Evolutionary conservation across 2,888 invertebrate genomes (phyloP), one percentile per base, ranked within the genome.

Genomic region (Acrobasis suavella): DNA sequence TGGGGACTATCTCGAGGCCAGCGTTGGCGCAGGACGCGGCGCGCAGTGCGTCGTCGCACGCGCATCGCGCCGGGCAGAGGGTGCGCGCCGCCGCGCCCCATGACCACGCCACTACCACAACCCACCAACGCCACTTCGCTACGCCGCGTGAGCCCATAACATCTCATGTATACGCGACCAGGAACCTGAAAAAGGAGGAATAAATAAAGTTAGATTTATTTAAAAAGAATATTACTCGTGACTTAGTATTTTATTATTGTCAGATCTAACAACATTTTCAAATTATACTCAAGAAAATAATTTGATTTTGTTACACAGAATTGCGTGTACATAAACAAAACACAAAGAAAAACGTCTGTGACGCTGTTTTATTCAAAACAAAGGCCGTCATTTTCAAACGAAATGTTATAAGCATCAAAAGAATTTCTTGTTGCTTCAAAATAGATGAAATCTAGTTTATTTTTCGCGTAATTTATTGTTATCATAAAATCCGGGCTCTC

Each of bases 1-100:
- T 97, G 66, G 97, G 97, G 62, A 97, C 96, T 74, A 96, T 96
- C 82, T 96, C 96, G 70, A 97, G 94, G 67, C 94, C 94, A 62
- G 96, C 96, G 77, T 95, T 94, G 71, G 95, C 95, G 85, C 97
- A 97, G 69, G 95, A 94, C 38, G 96, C 96, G 65, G 94, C 94
- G 69, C 96, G 94, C 69, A 94, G 91, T 60, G 95, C 94, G 83
- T 97, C 97, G 92, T 96, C 95, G 93, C 97, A 97, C 68, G 94
- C 93, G 86, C 97, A 97, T 74, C 95, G 95, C 64, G 95, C 93
- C 58, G 97, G 97, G 83, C 97, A 97, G 68, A 96, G 93, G 64
- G 94, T 94, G 74, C 92, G 91, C 66, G 93, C 93, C 54, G 92
- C 78, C 62, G 87, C 88, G 72, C 94, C 89, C 92, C 93, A 91